A percentile compares a stretch with the other conserved stretches of the same genome.
phyloP scores from a whole-genome alignment of 1,140 invertebrate genomes.

The Rhagoletis zephyria region DNA sequence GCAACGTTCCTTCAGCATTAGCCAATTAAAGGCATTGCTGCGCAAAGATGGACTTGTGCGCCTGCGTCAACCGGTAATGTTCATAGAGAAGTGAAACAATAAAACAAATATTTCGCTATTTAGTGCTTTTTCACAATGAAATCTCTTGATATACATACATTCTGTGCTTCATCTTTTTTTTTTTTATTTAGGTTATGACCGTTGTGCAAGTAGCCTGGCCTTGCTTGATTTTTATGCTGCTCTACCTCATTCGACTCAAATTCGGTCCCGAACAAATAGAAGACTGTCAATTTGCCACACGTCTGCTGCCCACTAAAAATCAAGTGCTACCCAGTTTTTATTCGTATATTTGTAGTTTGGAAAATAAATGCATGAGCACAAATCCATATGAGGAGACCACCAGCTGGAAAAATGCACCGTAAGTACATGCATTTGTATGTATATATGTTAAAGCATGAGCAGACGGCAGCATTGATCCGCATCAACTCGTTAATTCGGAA shows the following conservation, averaged over 20 bases:
- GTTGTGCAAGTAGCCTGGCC: slow-evolving; percentile 66
- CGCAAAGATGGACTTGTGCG: slow-evolving; percentile 70
- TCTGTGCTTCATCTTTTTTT: neutral
- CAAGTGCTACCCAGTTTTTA: slow-evolving; percentile 78
- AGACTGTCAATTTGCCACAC: slow-evolving; percentile 77
- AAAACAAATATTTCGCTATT: neutral
- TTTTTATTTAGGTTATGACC: slow-evolving; percentile 61
- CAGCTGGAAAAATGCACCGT: slow-evolving; percentile 78
- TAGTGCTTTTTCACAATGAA: neutral
- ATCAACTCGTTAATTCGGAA: too few species aligned
- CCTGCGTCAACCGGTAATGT: slow-evolving; percentile 65
- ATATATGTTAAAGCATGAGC: too few species aligned
- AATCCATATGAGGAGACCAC: slow-evolving; percentile 78
- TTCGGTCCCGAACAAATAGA: slow-evolving; percentile 64
- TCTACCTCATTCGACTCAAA: slow-evolving; percentile 69
- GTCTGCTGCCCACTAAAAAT: slow-evolving; percentile 77
- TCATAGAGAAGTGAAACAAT: too few species aligned
- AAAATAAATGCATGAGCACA: slow-evolving; percentile 77
- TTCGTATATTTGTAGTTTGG: slow-evolving; percentile 79
- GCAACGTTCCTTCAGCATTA: slow-evolving; percentile 58
- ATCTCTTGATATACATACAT: neutral
- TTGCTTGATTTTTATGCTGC: slow-evolving; percentile 66
- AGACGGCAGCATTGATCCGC: too few species aligned
- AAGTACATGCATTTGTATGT: slow-evolving; percentile 63
- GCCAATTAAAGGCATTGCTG: slow-evolving; percentile 68